A percentile compares a stretch with the other conserved stretches of the same genome.
These are phyloP conservation scores for Mustelus asterias DNA, from an alignment of 2,113 vertebrate species.

Conservation along the genomic window DNA sequence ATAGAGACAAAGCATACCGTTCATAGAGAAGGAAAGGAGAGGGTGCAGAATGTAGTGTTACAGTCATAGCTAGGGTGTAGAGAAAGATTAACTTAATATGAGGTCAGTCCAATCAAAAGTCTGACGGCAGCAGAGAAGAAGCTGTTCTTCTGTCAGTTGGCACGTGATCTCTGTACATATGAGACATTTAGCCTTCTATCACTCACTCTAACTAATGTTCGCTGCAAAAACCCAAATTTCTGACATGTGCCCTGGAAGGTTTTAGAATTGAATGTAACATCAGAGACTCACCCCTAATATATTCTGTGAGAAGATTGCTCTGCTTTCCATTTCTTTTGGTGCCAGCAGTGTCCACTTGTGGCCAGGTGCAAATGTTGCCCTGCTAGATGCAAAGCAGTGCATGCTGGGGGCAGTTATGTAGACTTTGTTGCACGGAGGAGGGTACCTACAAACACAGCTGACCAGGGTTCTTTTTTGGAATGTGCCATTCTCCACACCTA, in stretches of 20 bases:
- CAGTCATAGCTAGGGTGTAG: too few relatives aligned
- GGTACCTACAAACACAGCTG: not conserved
- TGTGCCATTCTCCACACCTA: not conserved
- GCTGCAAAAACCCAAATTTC: not conserved
- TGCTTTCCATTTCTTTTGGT: not conserved
- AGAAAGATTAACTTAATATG: too few relatives aligned
- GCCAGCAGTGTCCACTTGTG: not conserved
- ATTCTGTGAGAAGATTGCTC: not conserved
- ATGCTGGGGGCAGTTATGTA: not conserved
- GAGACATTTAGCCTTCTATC: not conserved
- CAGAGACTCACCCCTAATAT: not conserved
- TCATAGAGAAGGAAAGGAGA: too few relatives aligned
- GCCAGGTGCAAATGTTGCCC: too few relatives aligned
- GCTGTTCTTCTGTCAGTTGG: too few relatives aligned
- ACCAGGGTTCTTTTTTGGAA: not conserved
- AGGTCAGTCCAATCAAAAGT: too few relatives aligned
- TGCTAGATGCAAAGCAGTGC: not conserved
- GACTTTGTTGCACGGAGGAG: not conserved
- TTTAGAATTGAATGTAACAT: too few relatives aligned
- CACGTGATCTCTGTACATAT: not conserved
- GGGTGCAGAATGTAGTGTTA: too few relatives aligned
- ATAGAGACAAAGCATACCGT: too few relatives aligned
- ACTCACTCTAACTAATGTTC: not conserved
- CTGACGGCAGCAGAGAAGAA: too few relatives aligned
- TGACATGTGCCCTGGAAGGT: not conserved